Evolutionary conservation across 2,888 invertebrate genomes (phyloP).

Genomic region (Agrilus mali): DNA sequence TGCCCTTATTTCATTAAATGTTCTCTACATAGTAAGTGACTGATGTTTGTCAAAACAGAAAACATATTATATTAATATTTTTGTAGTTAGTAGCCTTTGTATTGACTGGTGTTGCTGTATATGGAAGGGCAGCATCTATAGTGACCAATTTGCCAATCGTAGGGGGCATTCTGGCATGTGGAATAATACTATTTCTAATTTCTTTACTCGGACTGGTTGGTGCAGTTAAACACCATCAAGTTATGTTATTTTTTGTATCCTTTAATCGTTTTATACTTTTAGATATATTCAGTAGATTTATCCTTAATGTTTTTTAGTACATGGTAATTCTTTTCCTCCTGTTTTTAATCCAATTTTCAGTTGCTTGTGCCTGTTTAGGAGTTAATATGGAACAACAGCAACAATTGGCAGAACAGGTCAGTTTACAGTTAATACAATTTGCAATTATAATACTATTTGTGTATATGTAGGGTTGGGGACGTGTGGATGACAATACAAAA

Average conservation of each 20-base stretch:
- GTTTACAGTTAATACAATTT: slow-evolving; percentile 1
- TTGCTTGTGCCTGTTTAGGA: slow-evolving; percentile 89
- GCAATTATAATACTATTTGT: slow-evolving; percentile 4
- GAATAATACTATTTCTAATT: slow-evolving; percentile 80
- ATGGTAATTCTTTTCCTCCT: slow-evolving; percentile 92
- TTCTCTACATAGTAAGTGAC: slow-evolving; percentile 82
- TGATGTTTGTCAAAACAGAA: background rate
- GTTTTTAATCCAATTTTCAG: slow-evolving; percentile 89
- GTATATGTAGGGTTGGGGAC: slow-evolving; percentile 59
- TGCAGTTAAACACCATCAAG: slow-evolving; percentile 92
- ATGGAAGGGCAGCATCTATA: slow-evolving; percentile 73
- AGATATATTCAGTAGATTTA: slow-evolving; percentile 11
- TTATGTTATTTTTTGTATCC: slow-evolving; percentile 95
- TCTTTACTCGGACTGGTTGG: slow-evolving; percentile 82
- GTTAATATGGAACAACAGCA: slow-evolving; percentile 80
- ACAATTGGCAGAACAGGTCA: slow-evolving; percentile 64
- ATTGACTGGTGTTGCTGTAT: slow-evolving; percentile 85
- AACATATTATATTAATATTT: slow-evolving; percentile 3
- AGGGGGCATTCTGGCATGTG: slow-evolving; percentile 89
- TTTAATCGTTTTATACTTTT: slow-evolving; percentile 35
- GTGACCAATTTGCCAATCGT: slow-evolving; percentile 83
- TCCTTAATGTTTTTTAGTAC: slow-evolving; percentile 49
- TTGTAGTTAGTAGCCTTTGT: slow-evolving; percentile 82
- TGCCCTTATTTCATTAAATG: slow-evolving; percentile 79
- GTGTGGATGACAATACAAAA: slow-evolving; percentile 52